Evolutionary conservation across 2,113 vertebrate genomes (phyloP), one percentile per base, ranked within the genome.

Genomic region (Ondatra zibethicus): DNA sequence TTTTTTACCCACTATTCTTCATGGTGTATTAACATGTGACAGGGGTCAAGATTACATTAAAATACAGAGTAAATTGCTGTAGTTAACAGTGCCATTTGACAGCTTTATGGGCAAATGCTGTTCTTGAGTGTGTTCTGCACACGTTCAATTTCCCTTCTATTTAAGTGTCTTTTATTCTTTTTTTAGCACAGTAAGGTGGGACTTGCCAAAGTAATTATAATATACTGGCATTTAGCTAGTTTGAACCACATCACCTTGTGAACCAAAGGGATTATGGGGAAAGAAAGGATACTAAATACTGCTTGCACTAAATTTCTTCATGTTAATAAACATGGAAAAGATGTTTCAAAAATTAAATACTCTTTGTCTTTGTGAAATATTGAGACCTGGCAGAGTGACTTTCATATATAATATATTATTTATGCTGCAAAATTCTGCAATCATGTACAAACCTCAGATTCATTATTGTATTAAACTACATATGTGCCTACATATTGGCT

Each of bases 1-100:
- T 99, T 99, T 99, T 84, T 55, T 52, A 98, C 98, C 98, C 98
- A 98, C 97, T 98, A 84, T 98, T 99, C 98, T 99, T 99, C 98
- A 99, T 99, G 99, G 98, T 99, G 97, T 98, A 98, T 99, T 99
- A 99, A 99, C 99, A 99, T 98, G 98, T 99, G 98, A 99, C 98
- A 98, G 94, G 97, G 99, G 99, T 99, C 98, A 99, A 97, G 98
- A 98, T 99, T 98, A 98, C 98, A 98, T 99, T 98, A 99, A 99
- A 99, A 99, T 99, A 99, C 98, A 98, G 98, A 98, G 99, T 98
- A 98, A 99, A 99, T 98, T 99, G 98, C 94, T 98, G 86, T 95
- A 98, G 98, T 98, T 98, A 99, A 98, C 98, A 98, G 97, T 98
- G 98, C 76, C 97, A 98, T 98, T 98, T 99, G 99, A 99, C 99